A percentile compares a stretch with the other conserved stretches of the same genome.
Evolutionary conservation across 1,140 invertebrate species (phyloP).

Genomic region (Solenopsis invicta): DNA sequence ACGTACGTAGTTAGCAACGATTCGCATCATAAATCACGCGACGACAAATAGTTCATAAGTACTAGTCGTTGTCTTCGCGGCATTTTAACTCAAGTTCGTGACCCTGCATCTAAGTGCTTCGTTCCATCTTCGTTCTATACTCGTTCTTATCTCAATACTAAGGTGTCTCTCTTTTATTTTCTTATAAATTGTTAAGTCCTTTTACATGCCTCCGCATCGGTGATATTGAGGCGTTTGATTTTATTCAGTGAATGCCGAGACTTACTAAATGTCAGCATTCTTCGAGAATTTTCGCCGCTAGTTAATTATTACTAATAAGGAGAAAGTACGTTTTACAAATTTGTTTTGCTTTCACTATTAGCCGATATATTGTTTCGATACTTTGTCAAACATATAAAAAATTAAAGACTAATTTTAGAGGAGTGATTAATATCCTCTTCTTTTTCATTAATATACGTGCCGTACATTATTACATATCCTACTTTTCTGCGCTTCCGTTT

Average conservation of each 20-base stretch:
- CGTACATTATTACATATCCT: conserved; percentile 33
- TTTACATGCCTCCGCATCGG: background rate
- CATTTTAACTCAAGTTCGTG: conserved; percentile 1
- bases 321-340: background rate
- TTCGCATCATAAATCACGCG: conserved; percentile 79
- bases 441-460: conserved; percentile 12
- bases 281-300: conserved; percentile 7
- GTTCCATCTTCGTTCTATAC: conserved; percentile 4
- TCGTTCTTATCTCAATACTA: background rate
- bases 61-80: conserved; percentile 60
- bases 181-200: background rate
- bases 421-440: background rate
- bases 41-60: conserved; percentile 81
- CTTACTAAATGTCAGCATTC: conserved; percentile 16
- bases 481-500: conserved; percentile 59
- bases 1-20: conserved; percentile 50
- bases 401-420: conserved; percentile 3
- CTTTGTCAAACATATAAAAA: background rate
- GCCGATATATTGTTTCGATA: conserved; percentile 9
- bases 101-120: background rate
- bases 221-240: conserved; percentile 16
- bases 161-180: background rate
- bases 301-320: conserved; percentile 27
- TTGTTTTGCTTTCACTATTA: background rate
- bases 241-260: background rate